A percentile compares a stretch with the other conserved stretches of the same genome.
Conservation (phyloP, 2,113 vertebrate genomes). For the Anarhynchus alexandrinus region DNA sequence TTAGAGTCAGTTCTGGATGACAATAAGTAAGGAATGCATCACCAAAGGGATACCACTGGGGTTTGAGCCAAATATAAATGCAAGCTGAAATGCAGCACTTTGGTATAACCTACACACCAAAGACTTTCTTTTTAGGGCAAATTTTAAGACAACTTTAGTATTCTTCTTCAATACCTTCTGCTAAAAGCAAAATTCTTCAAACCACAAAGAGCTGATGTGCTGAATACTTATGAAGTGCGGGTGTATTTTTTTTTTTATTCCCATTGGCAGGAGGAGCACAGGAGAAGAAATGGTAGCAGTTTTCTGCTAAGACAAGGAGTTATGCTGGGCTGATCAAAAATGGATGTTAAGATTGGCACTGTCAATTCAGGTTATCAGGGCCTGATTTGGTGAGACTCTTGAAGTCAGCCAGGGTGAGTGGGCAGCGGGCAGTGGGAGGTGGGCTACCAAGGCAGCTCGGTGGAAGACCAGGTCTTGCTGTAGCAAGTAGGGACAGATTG, state of each 20-base stretch:
- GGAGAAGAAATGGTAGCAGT: background rate
- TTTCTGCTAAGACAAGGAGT: background rate
- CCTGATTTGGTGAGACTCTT: background rate
- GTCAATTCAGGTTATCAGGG: background rate
- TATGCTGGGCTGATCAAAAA: background rate
- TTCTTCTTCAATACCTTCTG: background rate
- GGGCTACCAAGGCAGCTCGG: background rate
- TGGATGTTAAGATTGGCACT: background rate
- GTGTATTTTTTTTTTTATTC: background rate
- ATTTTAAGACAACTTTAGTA: background rate
- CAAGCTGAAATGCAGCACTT: background rate
- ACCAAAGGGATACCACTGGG: background rate
- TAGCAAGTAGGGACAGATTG: background rate
- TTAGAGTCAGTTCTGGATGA: background rate
- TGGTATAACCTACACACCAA: background rate
- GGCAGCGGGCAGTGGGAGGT: background rate
- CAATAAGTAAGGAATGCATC: background rate
- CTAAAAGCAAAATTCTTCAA: background rate
- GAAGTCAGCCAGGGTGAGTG: background rate
- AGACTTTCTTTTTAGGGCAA: background rate
- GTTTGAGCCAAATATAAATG: background rate
- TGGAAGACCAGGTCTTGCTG: background rate
- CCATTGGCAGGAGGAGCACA: background rate
- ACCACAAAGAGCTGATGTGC: fast-evolving
- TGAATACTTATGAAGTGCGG: background rate